Percentiles rank a stretch among this genome's conserved stretches.
phyloP scores from a whole-genome alignment of 2,888 invertebrate species.

The Harpalus rufipes region DNA sequence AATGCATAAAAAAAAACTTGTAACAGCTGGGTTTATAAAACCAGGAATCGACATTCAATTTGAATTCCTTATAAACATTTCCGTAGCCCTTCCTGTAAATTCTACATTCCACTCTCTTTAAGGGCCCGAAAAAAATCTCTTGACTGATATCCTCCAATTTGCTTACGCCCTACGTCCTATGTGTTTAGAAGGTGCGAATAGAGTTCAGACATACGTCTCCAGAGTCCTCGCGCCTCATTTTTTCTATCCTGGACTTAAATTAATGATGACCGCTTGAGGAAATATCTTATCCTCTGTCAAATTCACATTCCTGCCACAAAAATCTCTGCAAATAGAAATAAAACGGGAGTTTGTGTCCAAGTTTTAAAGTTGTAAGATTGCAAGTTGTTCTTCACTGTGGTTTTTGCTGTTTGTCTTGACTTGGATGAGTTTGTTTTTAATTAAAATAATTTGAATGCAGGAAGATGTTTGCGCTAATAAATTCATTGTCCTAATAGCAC shows the following conservation, averaged over 20 bases:
- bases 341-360: background rate
- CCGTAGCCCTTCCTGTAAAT: background rate
- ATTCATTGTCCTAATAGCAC: conserved; percentile 6
- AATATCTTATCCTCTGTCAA: conserved; percentile 18
- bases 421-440: conserved; percentile 11
- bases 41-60: no score
- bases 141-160: background rate
- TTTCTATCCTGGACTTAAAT: conserved; percentile 27
- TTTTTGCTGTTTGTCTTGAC: conserved; percentile 14
- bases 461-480: background rate
- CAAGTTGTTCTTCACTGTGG: background rate
- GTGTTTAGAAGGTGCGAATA: conserved; percentile 17
- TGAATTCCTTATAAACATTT: background rate
- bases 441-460: conserved; percentile 21
- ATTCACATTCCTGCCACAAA: background rate
- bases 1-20: no score
- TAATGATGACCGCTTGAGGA: conserved; percentile 17
- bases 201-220: conserved; percentile 25
- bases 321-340: background rate
- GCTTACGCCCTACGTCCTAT: background rate
- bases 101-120: no score
- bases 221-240: background rate
- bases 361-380: conserved; percentile 1
- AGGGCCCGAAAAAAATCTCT: background rate
- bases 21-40: no score